These are phyloP conservation scores for Dromococcyx pavoninus DNA, from an alignment of 2,797 vertebrate genomes.

Conservation along the genomic window DNA sequence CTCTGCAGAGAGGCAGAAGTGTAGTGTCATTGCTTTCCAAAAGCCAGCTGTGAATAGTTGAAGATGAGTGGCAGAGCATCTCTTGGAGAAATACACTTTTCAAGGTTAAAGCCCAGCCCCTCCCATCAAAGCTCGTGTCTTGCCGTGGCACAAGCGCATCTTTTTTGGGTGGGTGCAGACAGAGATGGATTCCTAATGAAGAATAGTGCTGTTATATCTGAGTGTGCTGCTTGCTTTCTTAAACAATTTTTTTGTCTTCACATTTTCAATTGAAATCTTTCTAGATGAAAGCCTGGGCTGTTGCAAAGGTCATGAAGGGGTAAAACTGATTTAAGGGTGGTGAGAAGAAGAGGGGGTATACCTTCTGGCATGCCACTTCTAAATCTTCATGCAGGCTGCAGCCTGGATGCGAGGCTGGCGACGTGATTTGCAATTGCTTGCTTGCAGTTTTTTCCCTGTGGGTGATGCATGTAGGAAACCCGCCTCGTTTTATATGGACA, in stretches of 20 bases:
- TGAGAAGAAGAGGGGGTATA: not conserved
- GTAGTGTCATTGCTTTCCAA: conserved; percentile 52
- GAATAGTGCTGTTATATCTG: not conserved
- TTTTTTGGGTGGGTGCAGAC: not conserved
- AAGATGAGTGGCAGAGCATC: not conserved
- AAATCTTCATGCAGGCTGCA: not conserved
- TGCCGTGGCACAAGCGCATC: not conserved
- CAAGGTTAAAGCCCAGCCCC: conserved; percentile 39
- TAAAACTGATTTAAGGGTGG: not conserved
- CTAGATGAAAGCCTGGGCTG: not conserved
- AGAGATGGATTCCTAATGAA: rapidly evolving
- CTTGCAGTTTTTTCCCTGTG: conserved; percentile 52
- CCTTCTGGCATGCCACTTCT: not conserved
- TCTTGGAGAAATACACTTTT: not conserved
- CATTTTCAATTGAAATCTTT: rapidly evolving
- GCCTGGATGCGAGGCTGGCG: not conserved
- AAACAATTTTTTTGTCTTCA: rapidly evolving
- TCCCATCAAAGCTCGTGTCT: not conserved
- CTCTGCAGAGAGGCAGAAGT: not conserved
- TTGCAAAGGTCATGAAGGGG: not conserved
- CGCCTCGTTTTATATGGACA: conserved; percentile 2
- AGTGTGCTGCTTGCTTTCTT: not conserved
- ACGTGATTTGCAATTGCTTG: conserved; percentile 54
- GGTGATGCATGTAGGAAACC: not conserved
- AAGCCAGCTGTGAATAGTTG: not conserved